Evolutionary conservation across 2,888 invertebrate species (phyloP), one percentile per base, ranked within the genome.

Genomic region (Cryptus viduatorius): DNA sequence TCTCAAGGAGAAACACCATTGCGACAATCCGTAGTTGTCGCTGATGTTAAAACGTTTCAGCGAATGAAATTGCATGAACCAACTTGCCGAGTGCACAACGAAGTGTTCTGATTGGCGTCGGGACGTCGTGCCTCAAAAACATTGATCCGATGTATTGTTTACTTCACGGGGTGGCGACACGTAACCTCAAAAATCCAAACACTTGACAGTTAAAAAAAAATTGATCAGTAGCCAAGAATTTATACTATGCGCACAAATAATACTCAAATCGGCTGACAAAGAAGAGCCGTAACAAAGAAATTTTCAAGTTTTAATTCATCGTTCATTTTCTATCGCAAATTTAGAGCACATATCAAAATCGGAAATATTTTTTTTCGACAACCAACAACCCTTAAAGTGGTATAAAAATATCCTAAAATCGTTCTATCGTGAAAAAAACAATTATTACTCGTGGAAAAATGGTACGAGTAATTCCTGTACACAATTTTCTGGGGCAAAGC

Each of bases 391-490:
- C 31, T 5, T 37, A 31, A 37, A 37, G 65, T 37, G 16, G 44
- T 31, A 61, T 29, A 29, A 8, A 31, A n/a, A 31, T 31, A 61
- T n/a, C 4, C 14, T 61, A 42, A 3, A 50, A n/a, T 12, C 24
- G 24, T 24, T 24, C 24, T 29, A 69, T 69, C 12, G n/a, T 29
- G 1, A 44, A 48, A 12, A 12, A 12, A 48, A 48, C n/a, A 48
- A 48, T 48, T 10, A 12, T 12, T 10, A 48, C 8, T 56, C 31
- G 4, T 37, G 10, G 0, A 69, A 89, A 89, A 68, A 96, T 96
- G 96, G 96, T 96, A 82, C 95, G 96, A 19, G 96, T 96, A 1
- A 95, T 96, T 83, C 95, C 96, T 14, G 96, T 96, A 76, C 96
- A 96, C 89, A 96, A 96, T 93, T 96, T 96, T 91, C 93, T 95